These are phyloP conservation scores for Clunio marinus DNA, from an alignment of 2,888 invertebrate genomes.

Conservation along the genomic window DNA sequence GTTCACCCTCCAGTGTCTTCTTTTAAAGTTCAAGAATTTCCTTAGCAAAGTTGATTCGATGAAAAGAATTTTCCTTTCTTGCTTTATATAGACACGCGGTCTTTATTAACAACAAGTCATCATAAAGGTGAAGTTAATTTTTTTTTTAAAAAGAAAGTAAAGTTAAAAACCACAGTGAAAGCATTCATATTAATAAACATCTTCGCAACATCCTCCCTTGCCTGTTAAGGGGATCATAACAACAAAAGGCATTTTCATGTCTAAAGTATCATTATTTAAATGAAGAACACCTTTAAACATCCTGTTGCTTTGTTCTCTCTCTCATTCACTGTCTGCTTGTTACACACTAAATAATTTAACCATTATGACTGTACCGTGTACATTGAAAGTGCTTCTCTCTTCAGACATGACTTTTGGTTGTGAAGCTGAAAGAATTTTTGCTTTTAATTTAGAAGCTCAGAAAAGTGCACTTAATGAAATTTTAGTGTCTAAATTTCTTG, in stretches of 20 bases:
- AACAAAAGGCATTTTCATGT: slow-evolving; percentile 6
- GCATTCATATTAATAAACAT: slow-evolving; percentile 26
- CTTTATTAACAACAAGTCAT: too few species aligned
- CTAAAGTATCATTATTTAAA: slow-evolving; percentile 21
- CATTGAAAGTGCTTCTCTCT: not conserved
- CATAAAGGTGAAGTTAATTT: too few species aligned
- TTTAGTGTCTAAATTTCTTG: too few species aligned
- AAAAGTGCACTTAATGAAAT: not conserved
- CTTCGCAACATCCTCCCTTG: not conserved
- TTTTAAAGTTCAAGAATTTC: not conserved
- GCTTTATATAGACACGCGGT: too few species aligned
- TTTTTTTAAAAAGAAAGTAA: too few species aligned
- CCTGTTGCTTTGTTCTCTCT: slow-evolving; percentile 8
- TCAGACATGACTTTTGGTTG: slow-evolving; percentile 5
- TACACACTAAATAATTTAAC: slow-evolving; percentile 27
- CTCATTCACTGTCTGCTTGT: not conserved
- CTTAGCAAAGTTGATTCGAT: not conserved
- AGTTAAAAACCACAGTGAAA: slow-evolving; percentile 7
- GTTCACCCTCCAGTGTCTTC: not conserved
- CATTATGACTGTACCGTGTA: slow-evolving; percentile 22
- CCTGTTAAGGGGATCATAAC: not conserved
- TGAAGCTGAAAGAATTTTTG: too few species aligned
- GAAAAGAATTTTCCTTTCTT: too few species aligned
- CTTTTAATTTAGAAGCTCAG: not conserved
- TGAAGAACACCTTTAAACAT: slow-evolving; percentile 25